Evolutionary conservation across 1,140 invertebrate species (phyloP).

Genomic region (Acyrthosiphon pisum): DNA sequence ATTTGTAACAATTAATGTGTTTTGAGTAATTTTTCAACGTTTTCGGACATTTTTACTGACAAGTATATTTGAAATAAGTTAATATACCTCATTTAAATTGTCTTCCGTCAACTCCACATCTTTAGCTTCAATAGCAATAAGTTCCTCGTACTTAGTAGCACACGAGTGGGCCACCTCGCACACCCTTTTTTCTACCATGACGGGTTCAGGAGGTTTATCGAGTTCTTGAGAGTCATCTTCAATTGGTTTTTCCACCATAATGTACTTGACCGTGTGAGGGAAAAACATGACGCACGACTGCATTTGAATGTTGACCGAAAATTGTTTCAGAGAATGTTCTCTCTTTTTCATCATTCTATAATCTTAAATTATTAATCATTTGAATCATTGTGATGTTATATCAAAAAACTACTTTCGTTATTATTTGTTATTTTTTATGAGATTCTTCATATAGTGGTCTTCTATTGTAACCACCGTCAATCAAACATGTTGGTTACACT

Average conservation of each 20-base stretch:
- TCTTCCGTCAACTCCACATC: slow-evolving; percentile 59
- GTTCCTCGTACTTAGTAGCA: slow-evolving; percentile 55
- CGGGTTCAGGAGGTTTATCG: slow-evolving; percentile 58
- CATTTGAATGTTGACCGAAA: slow-evolving; percentile 58
- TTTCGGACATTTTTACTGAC: background rate
- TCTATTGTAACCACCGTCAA: background rate
- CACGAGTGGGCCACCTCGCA: slow-evolving; percentile 35
- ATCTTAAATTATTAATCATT: slow-evolving; percentile 48
- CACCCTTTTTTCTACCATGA: slow-evolving; percentile 49
- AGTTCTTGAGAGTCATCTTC: slow-evolving; percentile 56
- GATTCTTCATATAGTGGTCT: too few relatives aligned
- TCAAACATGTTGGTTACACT: background rate
- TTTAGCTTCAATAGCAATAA: slow-evolving; percentile 59
- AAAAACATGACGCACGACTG: slow-evolving; percentile 60
- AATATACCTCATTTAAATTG: slow-evolving; percentile 58
- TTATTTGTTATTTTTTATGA: too few relatives aligned
- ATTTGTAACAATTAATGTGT: background rate
- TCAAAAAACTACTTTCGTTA: background rate
- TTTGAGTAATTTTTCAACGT: background rate
- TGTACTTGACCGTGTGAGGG: slow-evolving; percentile 59
- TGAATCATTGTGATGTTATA: background rate
- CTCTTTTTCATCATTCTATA: slow-evolving; percentile 58
- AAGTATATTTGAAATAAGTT: background rate
- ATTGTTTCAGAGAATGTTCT: slow-evolving; percentile 57
- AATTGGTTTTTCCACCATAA: slow-evolving; percentile 54